These are phyloP conservation scores for Sarotherodon lohbergeri DNA, from an alignment of 2,113 vertebrate species.

Conservation along the genomic window DNA sequence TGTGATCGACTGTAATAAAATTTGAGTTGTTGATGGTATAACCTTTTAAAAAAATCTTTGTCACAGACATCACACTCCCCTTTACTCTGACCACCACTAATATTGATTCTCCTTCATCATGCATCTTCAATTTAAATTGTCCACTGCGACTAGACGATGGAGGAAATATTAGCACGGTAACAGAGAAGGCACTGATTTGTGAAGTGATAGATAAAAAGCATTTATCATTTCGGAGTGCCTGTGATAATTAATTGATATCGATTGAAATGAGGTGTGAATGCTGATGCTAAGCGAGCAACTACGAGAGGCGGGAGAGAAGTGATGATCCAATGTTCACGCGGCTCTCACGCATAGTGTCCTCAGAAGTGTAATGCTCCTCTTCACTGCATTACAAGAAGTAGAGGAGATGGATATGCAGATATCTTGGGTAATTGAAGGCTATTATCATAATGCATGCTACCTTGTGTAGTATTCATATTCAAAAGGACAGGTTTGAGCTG, in stretches of 20 bases:
- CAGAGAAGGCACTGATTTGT: constrained; percentile 57
- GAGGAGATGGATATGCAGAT: constrained; percentile 52
- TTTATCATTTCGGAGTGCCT: constrained; percentile 55
- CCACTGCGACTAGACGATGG: constrained; percentile 19
- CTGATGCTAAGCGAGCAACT: neutral
- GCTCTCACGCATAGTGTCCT: constrained; percentile 29
- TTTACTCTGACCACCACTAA: constrained; percentile 31
- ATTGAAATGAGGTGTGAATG: constrained; percentile 32
- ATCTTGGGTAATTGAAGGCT: constrained; percentile 63
- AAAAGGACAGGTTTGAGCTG: constrained; percentile 61
- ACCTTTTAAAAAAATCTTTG: neutral
- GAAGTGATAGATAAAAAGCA: constrained; percentile 57
- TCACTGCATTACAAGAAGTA: constrained; percentile 26
- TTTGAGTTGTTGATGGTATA: neutral
- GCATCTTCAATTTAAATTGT: constrained; percentile 42
- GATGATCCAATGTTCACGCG: neutral
- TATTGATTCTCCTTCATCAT: constrained; percentile 47
- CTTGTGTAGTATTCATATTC: constrained; percentile 68
- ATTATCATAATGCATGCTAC: constrained; percentile 69
- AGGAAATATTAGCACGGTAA: constrained; percentile 53
- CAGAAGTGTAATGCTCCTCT: constrained; percentile 34
- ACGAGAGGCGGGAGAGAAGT: neutral
- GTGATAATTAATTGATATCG: constrained; percentile 62
- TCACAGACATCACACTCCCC: constrained; percentile 6
- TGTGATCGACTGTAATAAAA: constrained; percentile 10